Conservation (phyloP, 1,140 invertebrate genomes). For the Trichonephila clavata region DNA sequence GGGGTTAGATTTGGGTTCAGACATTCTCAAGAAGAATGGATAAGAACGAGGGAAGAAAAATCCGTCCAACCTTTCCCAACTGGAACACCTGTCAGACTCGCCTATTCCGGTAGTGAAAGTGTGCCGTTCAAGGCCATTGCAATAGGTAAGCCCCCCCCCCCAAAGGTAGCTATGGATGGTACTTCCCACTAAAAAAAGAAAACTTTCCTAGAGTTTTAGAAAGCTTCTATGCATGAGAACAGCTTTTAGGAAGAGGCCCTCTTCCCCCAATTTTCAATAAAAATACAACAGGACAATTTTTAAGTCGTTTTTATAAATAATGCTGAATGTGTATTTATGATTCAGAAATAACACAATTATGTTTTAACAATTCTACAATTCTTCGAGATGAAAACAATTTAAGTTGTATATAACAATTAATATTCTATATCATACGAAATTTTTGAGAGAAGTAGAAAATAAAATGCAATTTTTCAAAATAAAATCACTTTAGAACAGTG, state of each 20-base stretch:
- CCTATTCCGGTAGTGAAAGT: constrained; percentile 55
- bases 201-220: not conserved
- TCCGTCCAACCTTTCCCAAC: not conserved
- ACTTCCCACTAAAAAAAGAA: not conserved
- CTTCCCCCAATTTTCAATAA: not conserved
- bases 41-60: not conserved
- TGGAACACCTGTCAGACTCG: constrained; percentile 51
- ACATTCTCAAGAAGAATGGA: constrained; percentile 50
- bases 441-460: not conserved
- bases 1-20: constrained; percentile 30
- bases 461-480: not conserved
- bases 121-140: constrained; percentile 63
- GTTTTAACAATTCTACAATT: too few species aligned
- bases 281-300: too few species aligned
- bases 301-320: too few species aligned
- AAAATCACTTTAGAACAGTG: too few species aligned
- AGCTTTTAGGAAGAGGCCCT: not conserved
- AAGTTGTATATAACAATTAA: not conserved
- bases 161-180: not conserved
- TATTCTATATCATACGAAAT: not conserved
- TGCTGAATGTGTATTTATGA: too few species aligned
- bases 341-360: too few species aligned
- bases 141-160: not conserved
- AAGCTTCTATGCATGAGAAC: not conserved
- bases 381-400: too few species aligned